Conservation (phyloP, 2,888 invertebrate genomes). For the Hypolimnas misippus region DNA sequence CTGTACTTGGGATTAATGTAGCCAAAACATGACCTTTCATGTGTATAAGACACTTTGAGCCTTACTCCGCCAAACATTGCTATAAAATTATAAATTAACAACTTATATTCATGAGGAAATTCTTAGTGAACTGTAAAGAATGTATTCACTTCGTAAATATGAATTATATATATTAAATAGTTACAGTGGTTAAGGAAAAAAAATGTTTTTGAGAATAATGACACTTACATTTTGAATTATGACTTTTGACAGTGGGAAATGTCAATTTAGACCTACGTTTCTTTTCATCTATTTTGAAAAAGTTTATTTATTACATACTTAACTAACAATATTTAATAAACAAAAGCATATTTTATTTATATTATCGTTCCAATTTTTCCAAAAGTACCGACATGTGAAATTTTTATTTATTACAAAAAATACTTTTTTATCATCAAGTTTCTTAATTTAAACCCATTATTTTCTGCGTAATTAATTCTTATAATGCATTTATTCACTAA, state of each 20-base stretch:
- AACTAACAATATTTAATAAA: no score
- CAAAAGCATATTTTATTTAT: no score
- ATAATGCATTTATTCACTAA: no score
- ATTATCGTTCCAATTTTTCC: no score
- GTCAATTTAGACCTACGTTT: background rate
- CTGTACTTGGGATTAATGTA: slow-evolving; percentile 77
- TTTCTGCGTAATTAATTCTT: no score
- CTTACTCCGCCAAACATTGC: slow-evolving; percentile 71
- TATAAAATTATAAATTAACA: background rate
- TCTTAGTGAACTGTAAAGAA: background rate
- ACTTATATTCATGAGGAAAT: background rate
- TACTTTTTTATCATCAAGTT: no score
- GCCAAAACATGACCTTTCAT: slow-evolving; percentile 75
- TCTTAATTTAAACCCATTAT: no score
- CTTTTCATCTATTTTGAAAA: no score
- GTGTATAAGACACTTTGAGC: slow-evolving; percentile 66
- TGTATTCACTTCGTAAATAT: slow-evolving; percentile 4
- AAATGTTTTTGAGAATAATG: background rate
- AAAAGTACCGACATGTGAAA: no score
- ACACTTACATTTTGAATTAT: background rate
- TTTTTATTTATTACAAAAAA: no score
- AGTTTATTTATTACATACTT: no score
- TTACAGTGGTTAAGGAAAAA: background rate
- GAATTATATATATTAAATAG: background rate
- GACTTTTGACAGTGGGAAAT: background rate